A percentile compares a stretch with the other conserved stretches of the same genome.
These are phyloP conservation scores for Percopsis transmontana DNA, from an alignment of 2,113 vertebrate species.

Conservation along the genomic window DNA sequence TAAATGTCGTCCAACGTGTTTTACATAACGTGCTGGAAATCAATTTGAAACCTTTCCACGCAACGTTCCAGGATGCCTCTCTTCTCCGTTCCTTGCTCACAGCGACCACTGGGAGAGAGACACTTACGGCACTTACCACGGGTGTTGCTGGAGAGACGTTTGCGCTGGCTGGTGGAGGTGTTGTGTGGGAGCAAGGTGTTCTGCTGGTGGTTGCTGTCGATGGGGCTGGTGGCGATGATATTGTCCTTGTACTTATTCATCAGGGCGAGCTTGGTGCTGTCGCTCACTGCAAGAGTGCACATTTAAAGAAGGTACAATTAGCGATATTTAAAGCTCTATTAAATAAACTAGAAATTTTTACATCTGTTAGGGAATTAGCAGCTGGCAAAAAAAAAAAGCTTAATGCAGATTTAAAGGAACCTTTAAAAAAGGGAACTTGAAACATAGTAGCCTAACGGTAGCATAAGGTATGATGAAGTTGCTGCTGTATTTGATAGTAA, in stretches of 20 bases:
- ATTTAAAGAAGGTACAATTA: not conserved
- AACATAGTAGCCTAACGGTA: too few species aligned
- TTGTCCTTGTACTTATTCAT: slow-evolving; percentile 99
- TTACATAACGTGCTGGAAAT: too few species aligned
- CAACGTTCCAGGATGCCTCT: too few species aligned
- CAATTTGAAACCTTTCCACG: too few species aligned
- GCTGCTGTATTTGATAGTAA: too few species aligned
- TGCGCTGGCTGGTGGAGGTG: slow-evolving; percentile 94
- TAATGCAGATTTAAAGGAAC: too few species aligned
- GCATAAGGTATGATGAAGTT: too few species aligned
- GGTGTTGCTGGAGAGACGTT: slow-evolving; percentile 93
- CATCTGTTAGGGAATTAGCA: not conserved
- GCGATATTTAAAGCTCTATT: not conserved
- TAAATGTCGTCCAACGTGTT: too few species aligned
- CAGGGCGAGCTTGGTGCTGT: slow-evolving; percentile 94
- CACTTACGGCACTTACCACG: slow-evolving; percentile 80
- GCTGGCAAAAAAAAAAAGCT: not conserved
- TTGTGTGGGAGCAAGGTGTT: slow-evolving; percentile 92
- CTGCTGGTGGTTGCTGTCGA: slow-evolving; percentile 95
- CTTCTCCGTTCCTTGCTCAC: too few species aligned
- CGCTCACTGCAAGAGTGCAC: slow-evolving; percentile 80
- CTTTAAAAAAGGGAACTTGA: too few species aligned
- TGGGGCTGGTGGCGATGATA: slow-evolving; percentile 95
- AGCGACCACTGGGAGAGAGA: not conserved
- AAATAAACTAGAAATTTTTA: not conserved